Conservation (phyloP, 1,140 invertebrate genomes). For the Heliothis subflexa region DNA sequence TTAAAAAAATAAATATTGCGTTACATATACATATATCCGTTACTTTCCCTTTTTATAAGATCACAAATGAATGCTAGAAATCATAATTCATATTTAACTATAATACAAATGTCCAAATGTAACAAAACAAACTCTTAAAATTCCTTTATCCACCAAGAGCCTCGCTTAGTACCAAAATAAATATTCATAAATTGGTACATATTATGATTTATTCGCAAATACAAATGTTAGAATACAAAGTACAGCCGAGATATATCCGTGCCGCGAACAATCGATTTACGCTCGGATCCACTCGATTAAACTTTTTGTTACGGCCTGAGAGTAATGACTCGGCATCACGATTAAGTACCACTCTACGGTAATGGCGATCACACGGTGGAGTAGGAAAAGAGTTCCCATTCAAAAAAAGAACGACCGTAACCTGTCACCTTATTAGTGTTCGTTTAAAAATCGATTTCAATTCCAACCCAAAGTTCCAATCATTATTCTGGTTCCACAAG, state of each 20-base stretch:
- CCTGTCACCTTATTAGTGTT: neutral
- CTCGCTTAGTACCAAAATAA: neutral
- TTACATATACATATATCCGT: too few relatives aligned
- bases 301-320: constrained; percentile 20
- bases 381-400: neutral
- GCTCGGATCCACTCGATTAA: constrained; percentile 27
- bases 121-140: neutral
- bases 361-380: neutral
- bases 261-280: constrained; percentile 6
- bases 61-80: too few relatives aligned
- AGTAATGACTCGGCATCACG: constrained; percentile 17
- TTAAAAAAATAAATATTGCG: neutral
- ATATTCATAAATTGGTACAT: neutral
- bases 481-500: neutral
- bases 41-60: too few relatives aligned
- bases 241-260: neutral
- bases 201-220: neutral
- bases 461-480: neutral
- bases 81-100: too few relatives aligned
- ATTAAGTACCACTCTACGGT: neutral
- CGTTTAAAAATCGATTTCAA: neutral
- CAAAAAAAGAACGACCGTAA: neutral
- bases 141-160: neutral
- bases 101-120: neutral
- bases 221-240: neutral